Evolutionary conservation across 2,888 invertebrate species (phyloP), one percentile per base, ranked within the genome.

Genomic region (Yponomeuta malinellus): DNA sequence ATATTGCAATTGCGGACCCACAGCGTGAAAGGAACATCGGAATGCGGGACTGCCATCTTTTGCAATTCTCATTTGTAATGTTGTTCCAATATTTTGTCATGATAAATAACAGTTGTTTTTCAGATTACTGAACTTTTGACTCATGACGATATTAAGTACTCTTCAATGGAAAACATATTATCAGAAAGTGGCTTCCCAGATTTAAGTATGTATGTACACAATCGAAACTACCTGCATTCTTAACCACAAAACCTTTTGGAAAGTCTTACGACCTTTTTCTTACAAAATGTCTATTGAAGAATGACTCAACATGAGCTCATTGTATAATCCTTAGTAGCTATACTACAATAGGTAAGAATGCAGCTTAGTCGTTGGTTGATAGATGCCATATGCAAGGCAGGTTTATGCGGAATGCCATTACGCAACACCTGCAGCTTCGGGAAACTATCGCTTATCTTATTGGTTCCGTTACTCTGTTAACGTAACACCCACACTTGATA

Each of bases 21-120:
- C 29, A 81, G 81, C 81, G 83, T 85, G 88, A 86, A 87, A 83
- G 86, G 86, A 83, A 78, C 76, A 75, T 81, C 76, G 87, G 87
- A 86, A 88, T 88, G 86, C 83, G 79, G 76, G 77, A 12, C 15
- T 15, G 52, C 15, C 52, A 59, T 59, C 52, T 59, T 15, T 59
- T 15, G 52, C 52, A 59, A 59, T 59, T 15, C 52, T 5, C 15
- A 59, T 59, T 59, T 59, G 15, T 15, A 59, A 59, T 1, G 1
- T 15, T 52, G 52, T 52, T 59, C 12, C 52, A 59, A 59, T 59
- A 1, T 59, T 59, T 59, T 15, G 1, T 15, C 15, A 59, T 59
- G 52, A 15, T 2, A 59, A 59, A 59, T 59, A 59, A 15, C 52
- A 9, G 2, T 5, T 59, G 52, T 12, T 15, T 59, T 59, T 23